These are phyloP conservation scores for Cryptocheilus praepositus DNA, from an alignment of 2,888 invertebrate genomes.

Conservation along the genomic window DNA sequence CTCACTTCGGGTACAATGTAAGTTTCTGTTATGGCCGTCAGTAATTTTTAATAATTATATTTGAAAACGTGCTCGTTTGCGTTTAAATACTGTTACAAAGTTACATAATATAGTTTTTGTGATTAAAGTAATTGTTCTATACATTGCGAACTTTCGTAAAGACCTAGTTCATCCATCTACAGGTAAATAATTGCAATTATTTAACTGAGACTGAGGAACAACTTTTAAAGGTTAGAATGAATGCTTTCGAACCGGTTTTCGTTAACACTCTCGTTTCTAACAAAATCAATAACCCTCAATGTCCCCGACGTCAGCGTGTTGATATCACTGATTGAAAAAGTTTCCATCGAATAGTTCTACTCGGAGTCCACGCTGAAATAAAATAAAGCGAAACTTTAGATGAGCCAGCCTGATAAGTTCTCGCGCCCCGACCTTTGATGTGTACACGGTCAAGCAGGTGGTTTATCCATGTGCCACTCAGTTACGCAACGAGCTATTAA, in stretches of 20 bases:
- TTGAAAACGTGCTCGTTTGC: too few relatives aligned
- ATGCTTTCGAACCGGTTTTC: conserved; percentile 7
- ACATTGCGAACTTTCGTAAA: too few relatives aligned
- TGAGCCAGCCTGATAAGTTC: conserved; percentile 18
- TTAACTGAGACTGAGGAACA: too few relatives aligned
- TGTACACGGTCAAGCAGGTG: too few relatives aligned
- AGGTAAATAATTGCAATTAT: too few relatives aligned
- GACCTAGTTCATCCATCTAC: too few relatives aligned
- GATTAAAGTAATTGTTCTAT: too few relatives aligned
- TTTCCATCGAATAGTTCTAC: conserved; percentile 29
- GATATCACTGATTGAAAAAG: conserved; percentile 40
- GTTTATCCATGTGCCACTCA: too few relatives aligned
- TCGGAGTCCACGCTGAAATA: conserved; percentile 16
- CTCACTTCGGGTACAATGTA: conserved; percentile 70
- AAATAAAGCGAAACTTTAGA: conserved; percentile 28
- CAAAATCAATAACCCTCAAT: conserved; percentile 34
- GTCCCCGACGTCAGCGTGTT: conserved; percentile 29
- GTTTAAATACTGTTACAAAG: too few relatives aligned
- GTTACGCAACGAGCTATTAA: too few relatives aligned
- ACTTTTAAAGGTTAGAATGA: conserved; percentile 23
- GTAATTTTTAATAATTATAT: too few relatives aligned
- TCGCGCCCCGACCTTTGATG: neutral
- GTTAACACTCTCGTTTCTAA: conserved; percentile 10
- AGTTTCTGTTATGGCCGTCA: conserved; percentile 43
- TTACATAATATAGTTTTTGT: too few relatives aligned